phyloP scores from a whole-genome alignment of 1,140 invertebrate species.

The Orussus abietinus region DNA sequence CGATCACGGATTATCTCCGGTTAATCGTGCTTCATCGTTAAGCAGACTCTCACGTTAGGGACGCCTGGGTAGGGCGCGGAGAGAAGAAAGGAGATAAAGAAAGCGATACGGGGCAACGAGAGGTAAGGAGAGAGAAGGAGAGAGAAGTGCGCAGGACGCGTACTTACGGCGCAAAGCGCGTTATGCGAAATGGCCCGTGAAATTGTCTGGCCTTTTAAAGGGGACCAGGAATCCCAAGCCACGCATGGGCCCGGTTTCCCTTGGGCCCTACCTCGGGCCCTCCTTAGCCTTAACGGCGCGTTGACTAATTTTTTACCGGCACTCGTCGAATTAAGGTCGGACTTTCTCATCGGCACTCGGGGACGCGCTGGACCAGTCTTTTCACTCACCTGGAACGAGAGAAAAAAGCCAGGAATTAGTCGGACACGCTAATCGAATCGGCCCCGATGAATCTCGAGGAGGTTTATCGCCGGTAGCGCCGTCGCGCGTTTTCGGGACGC shows the following conservation, averaged over 20 bases:
- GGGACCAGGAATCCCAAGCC: constrained; percentile 10
- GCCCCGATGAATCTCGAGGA: no score
- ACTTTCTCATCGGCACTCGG: no score
- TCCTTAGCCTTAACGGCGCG: no score
- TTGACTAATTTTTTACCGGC: constrained; percentile 15
- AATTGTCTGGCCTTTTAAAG: constrained; percentile 27
- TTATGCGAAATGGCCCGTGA: constrained; percentile 29
- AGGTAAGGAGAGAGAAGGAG: no score
- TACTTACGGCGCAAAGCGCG: constrained; percentile 18
- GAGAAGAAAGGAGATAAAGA: constrained; percentile 5
- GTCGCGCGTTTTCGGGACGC: no score
- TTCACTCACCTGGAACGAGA: constrained; percentile 18
- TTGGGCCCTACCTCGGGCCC: no score
- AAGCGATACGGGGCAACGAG: constrained; percentile 14
- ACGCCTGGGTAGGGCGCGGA: constrained; percentile 6
- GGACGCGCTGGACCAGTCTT: no score
- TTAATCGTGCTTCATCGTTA: constrained; percentile 32
- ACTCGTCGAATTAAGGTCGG: no score
- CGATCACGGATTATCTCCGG: constrained; percentile 20
- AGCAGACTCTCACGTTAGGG: constrained; percentile 25
- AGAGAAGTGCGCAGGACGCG: constrained; percentile 6
- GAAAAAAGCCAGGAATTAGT: no score
- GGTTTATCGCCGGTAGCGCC: no score
- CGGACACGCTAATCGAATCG: no score
- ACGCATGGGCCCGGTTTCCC: constrained; percentile 5